These are phyloP conservation scores for Oscheius onirici DNA, from an alignment of 2,888 invertebrate genomes.

Conservation along the genomic window DNA sequence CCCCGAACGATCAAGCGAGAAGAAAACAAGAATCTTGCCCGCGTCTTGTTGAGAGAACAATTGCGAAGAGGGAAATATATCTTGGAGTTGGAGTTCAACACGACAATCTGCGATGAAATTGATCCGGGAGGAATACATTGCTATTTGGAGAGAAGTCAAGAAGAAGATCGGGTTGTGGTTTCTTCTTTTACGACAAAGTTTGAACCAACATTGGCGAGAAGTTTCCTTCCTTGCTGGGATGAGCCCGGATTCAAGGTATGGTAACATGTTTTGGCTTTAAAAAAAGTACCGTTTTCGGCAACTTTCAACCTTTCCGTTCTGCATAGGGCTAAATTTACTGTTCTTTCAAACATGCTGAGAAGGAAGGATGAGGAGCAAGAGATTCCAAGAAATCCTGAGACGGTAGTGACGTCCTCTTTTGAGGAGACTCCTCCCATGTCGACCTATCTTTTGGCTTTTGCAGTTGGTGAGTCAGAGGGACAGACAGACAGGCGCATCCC, in stretches of 20 bases:
- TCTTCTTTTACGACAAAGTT: slow-evolving; percentile 68
- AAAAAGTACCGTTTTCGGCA: slow-evolving; percentile 29
- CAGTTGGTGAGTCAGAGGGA: slow-evolving; percentile 66
- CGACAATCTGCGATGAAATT: slow-evolving; percentile 47
- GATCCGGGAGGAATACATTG: slow-evolving; percentile 48
- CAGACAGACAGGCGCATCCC: too few species aligned
- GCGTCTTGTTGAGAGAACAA: slow-evolving; percentile 53
- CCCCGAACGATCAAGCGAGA: slow-evolving; percentile 61
- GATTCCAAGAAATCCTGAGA: neutral
- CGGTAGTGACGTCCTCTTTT: slow-evolving; percentile 56
- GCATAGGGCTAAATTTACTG: slow-evolving; percentile 46
- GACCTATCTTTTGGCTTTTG: slow-evolving; percentile 72
- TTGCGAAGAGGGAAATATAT: slow-evolving; percentile 47
- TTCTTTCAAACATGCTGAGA: slow-evolving; percentile 50
- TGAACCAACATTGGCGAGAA: slow-evolving; percentile 65
- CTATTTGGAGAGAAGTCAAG: slow-evolving; percentile 29
- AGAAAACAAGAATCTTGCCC: slow-evolving; percentile 60
- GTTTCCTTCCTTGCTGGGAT: slow-evolving; percentile 70
- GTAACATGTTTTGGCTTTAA: neutral
- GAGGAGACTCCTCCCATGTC: slow-evolving; percentile 73
- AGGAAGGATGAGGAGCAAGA: slow-evolving; percentile 20
- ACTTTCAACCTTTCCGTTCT: slow-evolving; percentile 65
- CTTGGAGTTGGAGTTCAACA: slow-evolving; percentile 51
- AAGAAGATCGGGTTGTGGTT: slow-evolving; percentile 35
- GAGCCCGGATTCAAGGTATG: slow-evolving; percentile 63